Percentiles rank a stretch among this genome's conserved stretches.
Conservation (phyloP, 1,140 invertebrate genomes). For the Drosophila sp. region DNA sequence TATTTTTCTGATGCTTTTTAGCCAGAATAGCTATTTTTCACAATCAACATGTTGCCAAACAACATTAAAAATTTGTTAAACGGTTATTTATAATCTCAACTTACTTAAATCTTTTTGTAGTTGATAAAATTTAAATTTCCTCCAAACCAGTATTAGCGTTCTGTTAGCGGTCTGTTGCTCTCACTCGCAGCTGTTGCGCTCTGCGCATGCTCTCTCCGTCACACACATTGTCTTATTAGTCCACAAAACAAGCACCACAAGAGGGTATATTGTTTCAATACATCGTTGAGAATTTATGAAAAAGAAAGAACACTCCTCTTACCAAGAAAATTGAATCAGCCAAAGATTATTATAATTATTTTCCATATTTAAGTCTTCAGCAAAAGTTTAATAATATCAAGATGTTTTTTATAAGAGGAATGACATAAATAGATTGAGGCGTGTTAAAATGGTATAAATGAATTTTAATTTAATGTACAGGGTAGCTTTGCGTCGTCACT, state of each 20-base stretch:
- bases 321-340: too few relatives aligned
- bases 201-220: conserved; percentile 46
- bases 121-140: not conserved
- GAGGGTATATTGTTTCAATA: not conserved
- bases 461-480: too few relatives aligned
- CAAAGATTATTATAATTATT: too few relatives aligned
- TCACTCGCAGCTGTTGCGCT: conserved; percentile 45
- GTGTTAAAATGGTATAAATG: too few relatives aligned
- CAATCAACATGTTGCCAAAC: too few relatives aligned
- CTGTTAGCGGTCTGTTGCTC: conserved; percentile 38
- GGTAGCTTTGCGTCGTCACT: conserved; percentile 11
- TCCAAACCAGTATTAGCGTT: conserved; percentile 22
- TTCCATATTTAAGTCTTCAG: too few relatives aligned
- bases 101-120: not conserved
- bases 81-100: too few relatives aligned
- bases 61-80: not conserved
- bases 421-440: too few relatives aligned
- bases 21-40: too few relatives aligned
- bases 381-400: too few relatives aligned
- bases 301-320: too few relatives aligned
- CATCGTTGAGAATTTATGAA: not conserved
- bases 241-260: not conserved
- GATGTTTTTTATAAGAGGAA: too few relatives aligned
- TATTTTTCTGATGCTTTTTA: not conserved
- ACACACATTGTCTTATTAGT: conserved; percentile 6